phyloP scores from a whole-genome alignment of 2,113 vertebrate species.

The Gallinago media region DNA sequence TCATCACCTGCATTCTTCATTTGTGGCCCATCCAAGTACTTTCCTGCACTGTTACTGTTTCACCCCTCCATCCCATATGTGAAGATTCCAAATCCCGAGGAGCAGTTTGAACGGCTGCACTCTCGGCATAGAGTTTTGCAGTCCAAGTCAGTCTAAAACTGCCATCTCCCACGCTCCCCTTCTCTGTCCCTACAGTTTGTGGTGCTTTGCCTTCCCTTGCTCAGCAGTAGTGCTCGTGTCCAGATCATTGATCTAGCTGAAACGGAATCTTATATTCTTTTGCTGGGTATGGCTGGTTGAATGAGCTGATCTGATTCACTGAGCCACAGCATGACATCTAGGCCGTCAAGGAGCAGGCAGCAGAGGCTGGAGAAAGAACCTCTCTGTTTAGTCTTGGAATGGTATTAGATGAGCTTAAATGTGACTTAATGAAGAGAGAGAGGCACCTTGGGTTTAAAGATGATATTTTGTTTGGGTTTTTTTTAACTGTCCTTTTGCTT shows the following conservation, averaged over 20 bases:
- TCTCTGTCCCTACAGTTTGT: not conserved
- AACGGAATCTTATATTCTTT: not conserved
- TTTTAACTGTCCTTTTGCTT: not conserved
- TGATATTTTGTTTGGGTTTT: not conserved
- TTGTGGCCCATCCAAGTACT: not conserved
- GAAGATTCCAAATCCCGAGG: not conserved
- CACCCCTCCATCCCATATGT: not conserved
- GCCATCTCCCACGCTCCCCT: not conserved
- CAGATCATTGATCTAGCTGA: not conserved
- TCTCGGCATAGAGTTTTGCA: not conserved
- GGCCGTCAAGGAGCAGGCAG: not conserved
- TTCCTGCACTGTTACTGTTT: not conserved
- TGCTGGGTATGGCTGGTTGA: not conserved
- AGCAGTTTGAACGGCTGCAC: not conserved
- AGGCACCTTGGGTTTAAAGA: not conserved
- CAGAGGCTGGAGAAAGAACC: not conserved
- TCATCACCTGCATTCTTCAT: not conserved
- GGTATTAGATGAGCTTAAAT: not conserved
- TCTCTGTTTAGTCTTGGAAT: not conserved
- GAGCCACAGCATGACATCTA: not conserved
- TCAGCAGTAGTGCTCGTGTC: not conserved
- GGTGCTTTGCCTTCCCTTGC: not conserved
- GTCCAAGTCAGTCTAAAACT: not conserved
- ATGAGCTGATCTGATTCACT: not conserved
- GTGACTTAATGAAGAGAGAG: not conserved